Base-by-base conservation (phyloP, 2,113 vertebrate genomes). In the Bothrops jararaca region DNA sequence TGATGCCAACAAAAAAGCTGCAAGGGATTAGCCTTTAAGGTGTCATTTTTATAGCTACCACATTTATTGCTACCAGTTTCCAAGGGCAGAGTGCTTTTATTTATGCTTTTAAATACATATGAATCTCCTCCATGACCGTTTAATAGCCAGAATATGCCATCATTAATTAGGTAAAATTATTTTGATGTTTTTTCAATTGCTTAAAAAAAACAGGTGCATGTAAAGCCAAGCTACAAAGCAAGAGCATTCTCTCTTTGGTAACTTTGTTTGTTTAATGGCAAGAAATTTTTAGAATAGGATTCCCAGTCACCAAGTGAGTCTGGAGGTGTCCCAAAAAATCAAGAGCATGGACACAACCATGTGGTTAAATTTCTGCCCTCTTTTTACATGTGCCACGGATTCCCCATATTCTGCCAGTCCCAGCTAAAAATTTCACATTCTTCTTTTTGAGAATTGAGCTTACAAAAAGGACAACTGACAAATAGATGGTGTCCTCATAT, bases 201-300 rank as follows among this genome's bases (percentile, higher is more conserved):
- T 1, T 53, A 1, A 64, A 80, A 12, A 92, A 48, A 48, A 45
- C 23, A 57, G 87, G 4, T 42, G 10, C 18, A 56, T 45, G 4
- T 18, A 86, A 53, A 0, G 0, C 5, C 88, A 0, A 1, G 86
- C 2, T 56, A 42, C 23, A 88, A 57, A 1, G 0, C 1, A 48
- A 11, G 0, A 0, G 48, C 15, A 18, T 0, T 86, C 48, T 9
- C 10, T 48, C 1, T 26, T 80, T 52, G 24, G 86, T 74, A 29
- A 57, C 7, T 34, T 15, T 6, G 90, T 10, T 7, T 13, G 5
- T 18, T 2, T 39, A 1, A 60, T 15, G 7, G 13, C 3, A 45
- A 42, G 6, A 45, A 39, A 3, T 2, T 64, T 50, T 74, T 88
- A 80, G 23, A 89, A 39, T 89, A 50, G 29, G 34, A 89, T 53